Conservation (phyloP, 2,888 invertebrate species). For the Drosophila anomalata region DNA sequence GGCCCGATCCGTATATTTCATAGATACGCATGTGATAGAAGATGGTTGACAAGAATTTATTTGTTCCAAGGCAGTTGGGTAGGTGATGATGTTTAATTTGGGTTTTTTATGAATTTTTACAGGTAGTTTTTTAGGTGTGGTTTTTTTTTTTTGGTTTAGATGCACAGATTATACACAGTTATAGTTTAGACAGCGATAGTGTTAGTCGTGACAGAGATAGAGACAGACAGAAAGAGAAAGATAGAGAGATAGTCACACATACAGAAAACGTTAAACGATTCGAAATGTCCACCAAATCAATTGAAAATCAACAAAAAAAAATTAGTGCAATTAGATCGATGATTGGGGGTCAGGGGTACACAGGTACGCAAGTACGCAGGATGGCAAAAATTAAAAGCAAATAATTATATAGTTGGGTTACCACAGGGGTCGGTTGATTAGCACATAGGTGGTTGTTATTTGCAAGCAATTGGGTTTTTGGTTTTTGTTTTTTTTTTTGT, state of each 20-base stretch:
- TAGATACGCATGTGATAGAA: constrained; percentile 88
- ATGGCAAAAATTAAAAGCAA: constrained; percentile 17
- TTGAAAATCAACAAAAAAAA: constrained; percentile 1
- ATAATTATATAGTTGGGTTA: constrained; percentile 18
- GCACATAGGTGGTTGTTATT: constrained; percentile 27
- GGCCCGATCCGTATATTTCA: constrained; percentile 87
- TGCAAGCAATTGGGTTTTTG: constrained; percentile 36
- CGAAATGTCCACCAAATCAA: constrained; percentile 31
- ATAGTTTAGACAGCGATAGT: constrained; percentile 69
- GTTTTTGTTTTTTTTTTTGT: constrained; percentile 18
- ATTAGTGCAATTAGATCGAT: constrained; percentile 26
- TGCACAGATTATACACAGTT: constrained; percentile 62
- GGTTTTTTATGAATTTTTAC: constrained; percentile 26
- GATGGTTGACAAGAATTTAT: constrained; percentile 84
- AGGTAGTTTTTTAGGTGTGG: constrained; percentile 34
- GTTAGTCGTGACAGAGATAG: constrained; percentile 58
- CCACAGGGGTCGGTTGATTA: constrained; percentile 20
- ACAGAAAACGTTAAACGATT: constrained; percentile 64
- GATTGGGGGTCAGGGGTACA: constrained; percentile 6
- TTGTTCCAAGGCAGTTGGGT: constrained; percentile 81
- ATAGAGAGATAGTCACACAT: constrained; percentile 72
- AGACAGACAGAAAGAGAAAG: constrained; percentile 64
- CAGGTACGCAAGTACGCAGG: too few relatives aligned
- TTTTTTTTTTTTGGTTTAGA: constrained; percentile 47
- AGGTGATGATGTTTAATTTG: constrained; percentile 38